Conservation (phyloP, 2,113 vertebrate species). For the Mormyrus lacerda region DNA sequence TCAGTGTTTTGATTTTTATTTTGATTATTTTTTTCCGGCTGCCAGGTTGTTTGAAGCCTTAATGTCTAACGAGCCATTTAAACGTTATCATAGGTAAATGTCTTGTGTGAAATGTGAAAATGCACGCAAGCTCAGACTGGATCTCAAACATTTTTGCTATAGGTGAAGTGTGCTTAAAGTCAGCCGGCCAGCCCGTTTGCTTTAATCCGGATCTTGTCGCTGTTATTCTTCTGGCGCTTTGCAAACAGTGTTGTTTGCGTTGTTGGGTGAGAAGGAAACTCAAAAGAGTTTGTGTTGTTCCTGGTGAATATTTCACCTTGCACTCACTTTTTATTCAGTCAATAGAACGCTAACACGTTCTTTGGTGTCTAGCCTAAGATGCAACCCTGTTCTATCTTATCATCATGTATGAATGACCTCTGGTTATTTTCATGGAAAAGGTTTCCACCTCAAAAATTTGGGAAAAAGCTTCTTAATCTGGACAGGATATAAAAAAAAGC, state of each 20-base stretch:
- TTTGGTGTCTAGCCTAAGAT: neutral
- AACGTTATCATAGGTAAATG: conserved; percentile 14
- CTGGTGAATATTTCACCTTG: neutral
- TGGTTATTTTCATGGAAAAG: neutral
- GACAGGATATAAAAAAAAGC: neutral
- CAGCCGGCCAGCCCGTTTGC: neutral
- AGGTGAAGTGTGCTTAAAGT: too few relatives aligned
- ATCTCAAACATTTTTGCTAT: neutral
- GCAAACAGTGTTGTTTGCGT: neutral
- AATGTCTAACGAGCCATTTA: neutral
- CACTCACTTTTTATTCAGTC: neutral
- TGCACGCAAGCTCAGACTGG: neutral
- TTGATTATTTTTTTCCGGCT: neutral
- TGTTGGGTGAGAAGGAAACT: neutral
- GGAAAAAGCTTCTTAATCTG: neutral
- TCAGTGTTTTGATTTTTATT: conserved; percentile 13
- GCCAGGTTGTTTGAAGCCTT: neutral
- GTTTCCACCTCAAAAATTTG: neutral
- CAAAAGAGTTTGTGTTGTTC: neutral
- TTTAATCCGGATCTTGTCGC: neutral
- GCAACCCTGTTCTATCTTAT: neutral
- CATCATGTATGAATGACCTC: neutral
- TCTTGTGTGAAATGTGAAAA: neutral
- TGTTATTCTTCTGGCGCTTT: neutral
- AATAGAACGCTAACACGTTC: neutral